phyloP scores from a whole-genome alignment of 64 coral and sea anemone species.

The Anthopleura sola region DNA sequence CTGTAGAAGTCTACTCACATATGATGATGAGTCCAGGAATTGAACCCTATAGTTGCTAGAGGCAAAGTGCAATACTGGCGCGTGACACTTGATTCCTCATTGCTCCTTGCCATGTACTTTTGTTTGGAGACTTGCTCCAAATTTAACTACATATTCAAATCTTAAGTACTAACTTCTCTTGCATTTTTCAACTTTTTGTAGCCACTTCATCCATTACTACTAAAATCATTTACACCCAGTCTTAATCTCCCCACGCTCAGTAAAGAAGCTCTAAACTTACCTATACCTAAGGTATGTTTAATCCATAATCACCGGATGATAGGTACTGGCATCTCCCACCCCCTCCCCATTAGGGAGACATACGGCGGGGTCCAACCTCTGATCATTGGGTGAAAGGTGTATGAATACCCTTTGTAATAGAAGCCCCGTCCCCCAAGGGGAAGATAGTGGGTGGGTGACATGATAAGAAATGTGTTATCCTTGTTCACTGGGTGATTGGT shows the following conservation, averaged over 20 bases:
- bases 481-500: no score
- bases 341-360: not conserved
- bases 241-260: not conserved
- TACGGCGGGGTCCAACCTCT: not conserved
- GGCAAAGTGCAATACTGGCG: no score
- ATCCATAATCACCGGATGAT: not conserved
- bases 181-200: not conserved
- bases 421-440: not conserved
- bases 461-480: no score
- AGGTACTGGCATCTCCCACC: not conserved
- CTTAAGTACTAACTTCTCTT: not conserved
- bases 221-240: not conserved
- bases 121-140: no score
- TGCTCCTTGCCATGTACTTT: no score
- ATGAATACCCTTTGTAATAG: not conserved
- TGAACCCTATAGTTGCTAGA: no score
- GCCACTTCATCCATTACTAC: not conserved
- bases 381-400: no score
- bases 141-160: no score
- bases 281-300: conserved; percentile 17
- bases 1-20: no score
- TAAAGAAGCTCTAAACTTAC: not conserved
- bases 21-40: no score
- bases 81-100: no score
- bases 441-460: no score